A percentile compares a stretch with the other conserved stretches of the same genome.
Conservation (phyloP, 1,140 invertebrate genomes). For the Zaprionus africanus region DNA sequence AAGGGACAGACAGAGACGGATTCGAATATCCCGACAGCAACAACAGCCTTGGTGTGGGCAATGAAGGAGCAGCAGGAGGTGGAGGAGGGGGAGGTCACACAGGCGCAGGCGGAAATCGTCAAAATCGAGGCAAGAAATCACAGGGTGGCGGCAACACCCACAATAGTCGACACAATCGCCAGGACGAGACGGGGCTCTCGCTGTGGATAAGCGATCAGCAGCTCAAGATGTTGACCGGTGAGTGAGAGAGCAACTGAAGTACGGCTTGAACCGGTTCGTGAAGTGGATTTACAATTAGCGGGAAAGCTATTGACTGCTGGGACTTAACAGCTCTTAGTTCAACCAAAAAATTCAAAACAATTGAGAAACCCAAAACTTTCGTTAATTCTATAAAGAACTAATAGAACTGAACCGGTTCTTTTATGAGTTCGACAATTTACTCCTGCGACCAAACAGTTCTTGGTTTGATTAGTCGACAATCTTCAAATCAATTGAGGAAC, state of each 20-base stretch:
- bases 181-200: slow-evolving; percentile 87
- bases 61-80: background rate
- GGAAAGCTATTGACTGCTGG: too few relatives aligned
- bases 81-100: background rate
- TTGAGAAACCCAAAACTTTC: too few relatives aligned
- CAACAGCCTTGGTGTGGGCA: slow-evolving; percentile 29
- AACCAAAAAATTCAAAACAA: too few relatives aligned
- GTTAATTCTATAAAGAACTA: too few relatives aligned
- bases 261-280: background rate
- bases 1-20: slow-evolving; percentile 43
- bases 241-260: slow-evolving; percentile 5
- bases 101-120: slow-evolving; percentile 35
- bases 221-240: slow-evolving; percentile 95
- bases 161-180: slow-evolving; percentile 59
- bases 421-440: background rate
- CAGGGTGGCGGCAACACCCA: slow-evolving; percentile 38
- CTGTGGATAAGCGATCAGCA: slow-evolving; percentile 95
- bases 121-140: slow-evolving; percentile 57
- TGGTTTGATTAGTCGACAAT: too few relatives aligned
- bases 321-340: too few relatives aligned
- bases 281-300: background rate
- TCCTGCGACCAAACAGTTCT: too few relatives aligned
- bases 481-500: too few relatives aligned
- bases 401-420: background rate
- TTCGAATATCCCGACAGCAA: slow-evolving; percentile 58